phyloP scores from a whole-genome alignment of 1,140 invertebrate species.

The Cydia strobilella region DNA sequence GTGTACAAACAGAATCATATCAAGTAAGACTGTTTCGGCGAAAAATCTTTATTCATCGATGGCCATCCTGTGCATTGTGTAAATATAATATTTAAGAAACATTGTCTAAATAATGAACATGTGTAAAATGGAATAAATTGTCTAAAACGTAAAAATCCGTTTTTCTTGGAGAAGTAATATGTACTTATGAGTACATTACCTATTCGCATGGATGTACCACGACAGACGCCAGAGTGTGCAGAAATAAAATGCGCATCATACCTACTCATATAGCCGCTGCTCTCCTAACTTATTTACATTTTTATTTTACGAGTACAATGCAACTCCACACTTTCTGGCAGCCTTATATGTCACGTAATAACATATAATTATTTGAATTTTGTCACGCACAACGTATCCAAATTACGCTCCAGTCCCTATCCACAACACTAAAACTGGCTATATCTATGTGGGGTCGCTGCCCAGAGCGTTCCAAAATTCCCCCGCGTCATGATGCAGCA shows the following conservation, averaged over 20 bases:
- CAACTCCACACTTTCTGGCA: too few species aligned
- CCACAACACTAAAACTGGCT: too few species aligned
- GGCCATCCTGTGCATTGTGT: constrained; percentile 73
- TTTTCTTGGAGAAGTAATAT: constrained; percentile 36
- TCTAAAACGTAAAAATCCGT: constrained; percentile 62
- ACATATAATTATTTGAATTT: too few species aligned
- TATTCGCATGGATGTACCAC: too few species aligned
- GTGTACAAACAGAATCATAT: constrained; percentile 59
- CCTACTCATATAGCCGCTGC: too few species aligned
- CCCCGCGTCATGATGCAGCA: constrained; percentile 43
- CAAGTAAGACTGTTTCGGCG: constrained; percentile 51
- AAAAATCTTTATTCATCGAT: constrained; percentile 42
- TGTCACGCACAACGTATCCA: too few species aligned
- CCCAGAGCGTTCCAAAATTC: constrained; percentile 54
- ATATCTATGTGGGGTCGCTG: constrained; percentile 43
- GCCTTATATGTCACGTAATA: too few species aligned
- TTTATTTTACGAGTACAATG: too few species aligned
- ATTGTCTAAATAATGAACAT: constrained; percentile 73
- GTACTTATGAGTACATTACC: not conserved
- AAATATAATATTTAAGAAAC: constrained; percentile 73
- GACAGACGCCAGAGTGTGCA: too few species aligned
- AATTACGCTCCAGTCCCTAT: too few species aligned
- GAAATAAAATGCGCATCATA: too few species aligned
- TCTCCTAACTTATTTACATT: too few species aligned
- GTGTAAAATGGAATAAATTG: constrained; percentile 79